phyloP scores from a whole-genome alignment of 2,888 invertebrate genomes.

The Drosophila macrospina region DNA sequence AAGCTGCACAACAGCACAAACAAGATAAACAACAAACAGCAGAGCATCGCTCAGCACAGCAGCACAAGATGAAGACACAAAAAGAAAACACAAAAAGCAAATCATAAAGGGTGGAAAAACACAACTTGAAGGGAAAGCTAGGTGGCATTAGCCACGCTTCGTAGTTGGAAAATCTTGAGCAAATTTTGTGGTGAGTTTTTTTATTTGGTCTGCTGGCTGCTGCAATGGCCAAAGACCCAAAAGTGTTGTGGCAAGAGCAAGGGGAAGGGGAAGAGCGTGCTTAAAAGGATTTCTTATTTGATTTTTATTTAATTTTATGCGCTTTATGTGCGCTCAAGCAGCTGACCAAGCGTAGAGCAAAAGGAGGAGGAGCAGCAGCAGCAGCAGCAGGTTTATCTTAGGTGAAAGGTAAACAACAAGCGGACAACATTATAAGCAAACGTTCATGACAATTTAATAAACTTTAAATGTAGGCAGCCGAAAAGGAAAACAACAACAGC shows the following conservation, averaged over 20 bases:
- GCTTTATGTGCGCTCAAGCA: conserved; percentile 38
- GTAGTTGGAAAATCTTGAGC: conserved; percentile 50
- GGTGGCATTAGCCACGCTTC: conserved; percentile 8
- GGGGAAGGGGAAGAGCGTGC: conserved; percentile 9
- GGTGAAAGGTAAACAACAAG: conserved; percentile 21
- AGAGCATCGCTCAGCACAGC: conserved; percentile 27
- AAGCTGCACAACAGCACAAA: conserved; percentile 46
- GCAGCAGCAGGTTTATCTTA: conserved; percentile 17
- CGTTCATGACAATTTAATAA: conserved; percentile 39
- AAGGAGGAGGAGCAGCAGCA: conserved; percentile 15
- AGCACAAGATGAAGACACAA: not conserved
- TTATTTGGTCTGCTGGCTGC: conserved; percentile 25
- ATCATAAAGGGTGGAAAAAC: not conserved
- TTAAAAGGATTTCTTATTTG: conserved; percentile 65
- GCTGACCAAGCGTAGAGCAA: no score
- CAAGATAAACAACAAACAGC: conserved; percentile 47
- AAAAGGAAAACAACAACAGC: not conserved
- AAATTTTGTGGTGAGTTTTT: conserved; percentile 55
- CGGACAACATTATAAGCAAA: not conserved
- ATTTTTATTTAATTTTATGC: conserved; percentile 73
- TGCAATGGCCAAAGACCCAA: conserved; percentile 46
- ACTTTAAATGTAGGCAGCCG: conserved; percentile 6
- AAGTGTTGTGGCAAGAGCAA: conserved; percentile 19
- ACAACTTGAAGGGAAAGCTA: conserved; percentile 11
- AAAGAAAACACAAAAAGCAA: not conserved